Base-by-base conservation (phyloP, 2,797 vertebrate species). In the Oryzias sinensis region DNA sequence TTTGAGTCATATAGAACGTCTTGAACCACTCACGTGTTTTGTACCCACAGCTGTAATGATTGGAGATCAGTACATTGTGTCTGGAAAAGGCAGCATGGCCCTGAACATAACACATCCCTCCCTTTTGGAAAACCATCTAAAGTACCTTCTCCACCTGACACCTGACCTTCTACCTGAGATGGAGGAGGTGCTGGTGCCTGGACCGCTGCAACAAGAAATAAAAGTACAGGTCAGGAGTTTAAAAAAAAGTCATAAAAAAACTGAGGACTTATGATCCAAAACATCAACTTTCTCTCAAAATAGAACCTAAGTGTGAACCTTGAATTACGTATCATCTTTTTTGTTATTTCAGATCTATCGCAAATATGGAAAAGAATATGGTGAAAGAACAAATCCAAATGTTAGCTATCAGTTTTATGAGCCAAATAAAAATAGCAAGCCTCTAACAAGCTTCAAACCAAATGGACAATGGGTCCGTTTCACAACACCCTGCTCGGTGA, bases 341-440 rank as follows among this genome's bases (percentile, higher is more conserved):
- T 56, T 45, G 2, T 51, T n/a, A 59, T 67, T 59, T 17, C 69
- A 99, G 97, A 93, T 98, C 14, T 98, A 94, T 72, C 91, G 95
- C 56, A 95, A 90, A 60, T 97, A 98, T 2, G 88, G 92, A 0
- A 92, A 91, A 48, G 94, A 96, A 73, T 95, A 95, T 2, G 96
- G 97, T 22, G 87, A 87, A n/a, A 83, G 87, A 59, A 93, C 94
- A 1, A 93, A 85, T 66, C 97, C 97, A 8, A 92, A 94, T 70
- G 93, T 99, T 72, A 89, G 87, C 64, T 99, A 94, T 82, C 90
- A 88, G 73, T 98, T 94, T 65, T 94, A 94, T 60, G 37, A 71
- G 2, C 80, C 86, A 1, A 58, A 18, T 15, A 65, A 42, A 46
- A 75, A 72, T 24, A 64, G 58, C 14, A 44, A 56, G 20, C 3